Base-by-base conservation (phyloP, 2,888 invertebrate genomes). In the Lamellibrachia columna region DNA sequence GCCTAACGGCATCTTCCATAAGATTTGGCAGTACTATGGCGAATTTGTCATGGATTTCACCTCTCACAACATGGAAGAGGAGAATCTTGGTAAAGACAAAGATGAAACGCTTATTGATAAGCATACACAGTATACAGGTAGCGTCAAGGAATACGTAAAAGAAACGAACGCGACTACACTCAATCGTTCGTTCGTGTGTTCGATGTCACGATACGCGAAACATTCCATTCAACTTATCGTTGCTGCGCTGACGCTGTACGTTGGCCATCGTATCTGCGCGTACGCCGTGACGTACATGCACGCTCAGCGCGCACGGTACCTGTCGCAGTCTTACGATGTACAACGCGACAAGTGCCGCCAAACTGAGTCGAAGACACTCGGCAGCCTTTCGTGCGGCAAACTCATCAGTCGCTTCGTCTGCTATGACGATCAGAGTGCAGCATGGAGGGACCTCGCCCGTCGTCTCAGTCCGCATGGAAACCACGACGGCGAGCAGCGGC, bases 251-350 rank as follows among this genome's bases (percentile, higher is more conserved):
- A 75, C 15, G 15, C 6, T 75, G 75, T 75, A 6, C 75, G 75
- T n/a, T 22, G 22, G 75, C 15, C 75, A n/a, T 22, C 15, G 75
- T n/a, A 75, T 75, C 75, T 75, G 75, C 22, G 6, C 22, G 22
- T 75, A 75, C 75, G 75, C 75, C 75, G 75, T 75, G 22, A 75
- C 15, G 75, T 75, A 75, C 75, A 75, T 75, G n/a, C 75, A 75
- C 75, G 75, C 75, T 22, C 75, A 75, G 2, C 75, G n/a, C 22
- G 75, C 75, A 15, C 75, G 75, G 22, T 75, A 75, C 75, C 6
- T 75, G 75, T 11, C 75, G 6, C 75, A 22, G 11, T 15, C 75
- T 3, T 75, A 75, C 75, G 75, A 75, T n/a, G 22, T 22, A 22
- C 75, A 75, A 15, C 15, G n/a, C 6, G 75, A n/a, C 75, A 15